Conservation (phyloP, 92 coral and sea anemone genomes). For the Meandrina meandrites region DNA sequence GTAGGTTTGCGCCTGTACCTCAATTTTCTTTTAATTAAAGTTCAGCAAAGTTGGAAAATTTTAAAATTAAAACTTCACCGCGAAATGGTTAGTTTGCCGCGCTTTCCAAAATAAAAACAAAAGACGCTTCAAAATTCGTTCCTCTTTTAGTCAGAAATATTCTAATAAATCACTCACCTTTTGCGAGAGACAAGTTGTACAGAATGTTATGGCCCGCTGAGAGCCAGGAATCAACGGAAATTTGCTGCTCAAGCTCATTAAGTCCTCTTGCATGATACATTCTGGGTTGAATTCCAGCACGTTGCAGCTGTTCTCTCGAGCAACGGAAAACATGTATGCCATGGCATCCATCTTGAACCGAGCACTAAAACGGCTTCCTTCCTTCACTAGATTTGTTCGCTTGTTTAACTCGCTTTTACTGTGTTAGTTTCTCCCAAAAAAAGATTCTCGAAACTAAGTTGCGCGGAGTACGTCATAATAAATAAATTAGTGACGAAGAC, state of each 20-base stretch:
- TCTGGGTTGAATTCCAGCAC: slow-evolving; percentile 79
- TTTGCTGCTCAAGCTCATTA: slow-evolving; percentile 82
- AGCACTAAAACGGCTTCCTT: background rate
- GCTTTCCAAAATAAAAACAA: background rate
- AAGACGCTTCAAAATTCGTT: background rate
- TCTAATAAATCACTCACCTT: slow-evolving; percentile 59
- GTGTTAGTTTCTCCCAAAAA: background rate
- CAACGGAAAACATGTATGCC: slow-evolving; percentile 48
- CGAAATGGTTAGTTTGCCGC: background rate
- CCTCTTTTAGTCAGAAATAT: background rate
- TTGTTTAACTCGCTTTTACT: background rate
- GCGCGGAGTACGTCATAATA: slow-evolving; percentile 19
- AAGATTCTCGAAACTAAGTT: background rate
- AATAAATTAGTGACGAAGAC: slow-evolving; percentile 21
- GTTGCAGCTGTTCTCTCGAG: slow-evolving; percentile 35
- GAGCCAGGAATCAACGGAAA: slow-evolving; percentile 96
- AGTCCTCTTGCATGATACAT: slow-evolving; percentile 79
- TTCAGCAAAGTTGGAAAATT: too few species aligned
- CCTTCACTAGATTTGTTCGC: background rate
- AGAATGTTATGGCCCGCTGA: slow-evolving; percentile 75
- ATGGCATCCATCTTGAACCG: slow-evolving; percentile 67
- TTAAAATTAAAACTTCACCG: too few species aligned
- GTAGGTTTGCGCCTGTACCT: too few species aligned
- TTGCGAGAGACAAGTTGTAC: slow-evolving; percentile 82
- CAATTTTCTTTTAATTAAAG: too few species aligned